Conservation (phyloP, 92 coral and sea anemone species). For the Umimayanthus chanpuru region DNA sequence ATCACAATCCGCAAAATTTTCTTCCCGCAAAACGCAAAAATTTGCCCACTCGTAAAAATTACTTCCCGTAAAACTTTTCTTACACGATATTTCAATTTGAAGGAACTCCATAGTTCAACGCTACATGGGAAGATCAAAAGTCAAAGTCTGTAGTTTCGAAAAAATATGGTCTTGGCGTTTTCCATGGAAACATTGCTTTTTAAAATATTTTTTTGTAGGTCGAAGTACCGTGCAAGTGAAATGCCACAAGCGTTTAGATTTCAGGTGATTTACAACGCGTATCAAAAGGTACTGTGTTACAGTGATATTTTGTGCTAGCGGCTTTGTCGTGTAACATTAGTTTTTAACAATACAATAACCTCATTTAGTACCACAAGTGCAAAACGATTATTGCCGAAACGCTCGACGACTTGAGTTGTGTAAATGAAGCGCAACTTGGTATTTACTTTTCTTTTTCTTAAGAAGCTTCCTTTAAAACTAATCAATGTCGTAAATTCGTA, state of each 20-base stretch:
- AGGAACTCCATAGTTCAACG: not conserved
- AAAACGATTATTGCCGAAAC: too few species aligned
- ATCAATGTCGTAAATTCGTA: not conserved
- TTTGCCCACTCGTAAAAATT: too few species aligned
- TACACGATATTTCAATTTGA: not conserved
- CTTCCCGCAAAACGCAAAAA: too few species aligned
- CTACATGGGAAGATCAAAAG: not conserved
- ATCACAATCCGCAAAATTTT: too few species aligned
- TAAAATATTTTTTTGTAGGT: conserved; percentile 49
- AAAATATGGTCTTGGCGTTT: not conserved
- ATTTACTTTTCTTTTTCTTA: too few species aligned
- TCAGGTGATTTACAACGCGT: conserved; percentile 81
- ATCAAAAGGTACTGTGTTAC: conserved; percentile 70
- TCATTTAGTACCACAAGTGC: too few species aligned
- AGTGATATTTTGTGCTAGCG: not conserved
- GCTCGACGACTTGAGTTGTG: too few species aligned
- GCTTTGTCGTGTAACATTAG: not conserved
- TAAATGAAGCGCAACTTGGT: too few species aligned
- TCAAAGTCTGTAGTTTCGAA: too few species aligned
- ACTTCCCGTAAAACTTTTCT: too few species aligned
- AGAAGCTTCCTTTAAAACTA: too few species aligned
- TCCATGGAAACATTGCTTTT: not conserved
- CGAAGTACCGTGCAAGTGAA: conserved; percentile 92
- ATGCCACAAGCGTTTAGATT: conserved; percentile 97
- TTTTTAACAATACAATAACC: not conserved